Percentiles rank a stretch among this genome's conserved stretches.
Conservation (phyloP, 1,140 invertebrate genomes). For the Bombus superbus region DNA sequence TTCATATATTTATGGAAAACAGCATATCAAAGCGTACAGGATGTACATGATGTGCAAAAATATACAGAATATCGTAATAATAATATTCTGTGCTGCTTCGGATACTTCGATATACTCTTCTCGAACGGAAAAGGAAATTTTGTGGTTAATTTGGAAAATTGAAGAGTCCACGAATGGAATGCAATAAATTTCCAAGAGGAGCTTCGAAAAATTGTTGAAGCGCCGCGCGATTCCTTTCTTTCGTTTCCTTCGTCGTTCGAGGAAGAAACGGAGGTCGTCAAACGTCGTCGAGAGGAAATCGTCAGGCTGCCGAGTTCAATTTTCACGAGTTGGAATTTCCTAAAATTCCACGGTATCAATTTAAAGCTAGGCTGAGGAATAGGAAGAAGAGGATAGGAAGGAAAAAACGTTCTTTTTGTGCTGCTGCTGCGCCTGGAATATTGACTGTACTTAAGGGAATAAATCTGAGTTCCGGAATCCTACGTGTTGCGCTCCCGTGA, state of each 20-base stretch:
- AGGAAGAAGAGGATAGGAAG: not conserved
- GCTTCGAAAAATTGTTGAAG: not conserved
- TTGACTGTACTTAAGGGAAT: conserved; percentile 66
- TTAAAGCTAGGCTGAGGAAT: conserved; percentile 1
- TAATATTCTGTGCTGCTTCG: not conserved
- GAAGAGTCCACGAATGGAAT: not conserved
- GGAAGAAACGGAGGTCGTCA: no score
- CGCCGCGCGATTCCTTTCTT: not conserved
- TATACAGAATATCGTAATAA: not conserved
- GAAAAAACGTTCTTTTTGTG: not conserved
- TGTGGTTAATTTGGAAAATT: not conserved
- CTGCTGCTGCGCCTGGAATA: conserved; percentile 38
- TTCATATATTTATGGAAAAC: no score
- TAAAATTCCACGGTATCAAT: conserved; percentile 46
- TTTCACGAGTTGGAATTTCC: conserved; percentile 31
- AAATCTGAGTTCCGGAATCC: conserved; percentile 66
- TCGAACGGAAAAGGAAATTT: not conserved
- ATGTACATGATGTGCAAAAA: not conserved
- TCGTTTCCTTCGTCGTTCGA: not conserved
- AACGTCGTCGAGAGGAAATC: not conserved
- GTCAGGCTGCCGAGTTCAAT: conserved; percentile 19
- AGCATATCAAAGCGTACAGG: no score
- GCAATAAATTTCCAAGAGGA: no score
- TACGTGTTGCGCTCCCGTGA: conserved; percentile 64
- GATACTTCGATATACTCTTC: no score